Evolutionary conservation across 2,113 vertebrate genomes (phyloP), one percentile per base, ranked within the genome.

Genomic region (Progne subis): DNA sequence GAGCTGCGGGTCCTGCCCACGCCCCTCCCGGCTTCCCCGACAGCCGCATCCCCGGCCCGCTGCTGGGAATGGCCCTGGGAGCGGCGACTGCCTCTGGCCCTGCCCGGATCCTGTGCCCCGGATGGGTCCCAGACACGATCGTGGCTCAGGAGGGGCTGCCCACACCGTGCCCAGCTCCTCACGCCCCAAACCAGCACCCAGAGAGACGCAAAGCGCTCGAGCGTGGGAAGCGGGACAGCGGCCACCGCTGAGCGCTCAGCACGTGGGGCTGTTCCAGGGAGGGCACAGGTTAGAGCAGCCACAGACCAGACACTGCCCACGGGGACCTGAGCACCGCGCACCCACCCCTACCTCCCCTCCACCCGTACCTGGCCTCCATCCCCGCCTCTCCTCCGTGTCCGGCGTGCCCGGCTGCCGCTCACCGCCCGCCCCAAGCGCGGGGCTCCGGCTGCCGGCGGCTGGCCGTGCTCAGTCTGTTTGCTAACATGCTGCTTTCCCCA

Each of bases 401-500:
- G 68, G 57, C 1, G 18, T 2, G 26, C 25, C 82, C 6, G 8
- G 47, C 78, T 92, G 37, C 37, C 37, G 37, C 37, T 37, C 93
- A 72, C 47, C 0, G 6, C 56, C 88, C 0, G 7, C 63, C 55
- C 74, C 2, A 0, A 32, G 81, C 12, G 0, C 74, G 0, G 12
- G 70, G 61, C 75, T 21, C 39, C 0, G 18, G 68, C 82, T 75
- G 86, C 91, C 5, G 8, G 82, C 3, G 1, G 47, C 78, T 14
- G 6, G 5, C 81, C 3, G 24, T 7, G 87, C 92, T 82, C 87
- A 17, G 82, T 41, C 74, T 47, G 6, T 41, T 82, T 32, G 57
- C 85, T 39, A 88, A 65, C 95, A 95, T 91, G 92, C 88, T 81
- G 94, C 93, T 91, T 61, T 82, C 43, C 24, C 93, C 43, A 21